Evolutionary conservation across 92 coral and sea anemone species (phyloP).

Genomic region (Anthopleura xanthogrammica): DNA sequence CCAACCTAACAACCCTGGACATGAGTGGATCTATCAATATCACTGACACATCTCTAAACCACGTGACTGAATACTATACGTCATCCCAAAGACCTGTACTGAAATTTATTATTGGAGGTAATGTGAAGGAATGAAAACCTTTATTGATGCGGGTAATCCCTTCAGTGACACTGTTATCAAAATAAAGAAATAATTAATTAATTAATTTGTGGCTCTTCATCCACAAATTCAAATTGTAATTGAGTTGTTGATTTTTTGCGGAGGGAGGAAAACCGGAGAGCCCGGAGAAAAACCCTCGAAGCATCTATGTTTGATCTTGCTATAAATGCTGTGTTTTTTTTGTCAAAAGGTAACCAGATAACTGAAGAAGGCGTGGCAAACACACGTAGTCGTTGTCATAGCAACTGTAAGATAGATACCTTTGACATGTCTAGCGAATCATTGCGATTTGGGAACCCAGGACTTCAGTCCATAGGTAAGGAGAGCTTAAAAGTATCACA

Average conservation of each 20-base stretch:
- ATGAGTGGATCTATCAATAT: slow-evolving; percentile 65
- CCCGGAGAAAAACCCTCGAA: no score
- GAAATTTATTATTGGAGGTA: slow-evolving; percentile 73
- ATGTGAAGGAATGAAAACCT: background rate
- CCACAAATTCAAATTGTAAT: no score
- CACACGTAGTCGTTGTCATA: background rate
- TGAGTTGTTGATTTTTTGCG: no score
- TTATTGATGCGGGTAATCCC: no score
- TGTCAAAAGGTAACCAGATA: slow-evolving; percentile 16
- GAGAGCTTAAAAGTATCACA: background rate
- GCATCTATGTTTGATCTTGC: no score
- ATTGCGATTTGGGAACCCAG: background rate
- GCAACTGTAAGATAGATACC: slow-evolving; percentile 1
- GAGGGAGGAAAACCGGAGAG: no score
- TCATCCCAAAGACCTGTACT: slow-evolving; percentile 46
- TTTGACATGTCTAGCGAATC: background rate
- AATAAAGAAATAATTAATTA: no score
- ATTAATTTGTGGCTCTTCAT: no score
- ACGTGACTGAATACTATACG: slow-evolving; percentile 32
- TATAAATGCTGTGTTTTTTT: background rate
- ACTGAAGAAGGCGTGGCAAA: slow-evolving; percentile 14
- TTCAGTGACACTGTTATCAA: no score
- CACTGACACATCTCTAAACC: slow-evolving; percentile 53
- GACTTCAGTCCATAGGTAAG: slow-evolving; percentile 1
- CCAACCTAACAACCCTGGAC: slow-evolving; percentile 47